A percentile compares a stretch with the other conserved stretches of the same genome.
These are phyloP conservation scores for Carollia perspicillata DNA, from an alignment of 2,113 vertebrate species.

Conservation along the genomic window DNA sequence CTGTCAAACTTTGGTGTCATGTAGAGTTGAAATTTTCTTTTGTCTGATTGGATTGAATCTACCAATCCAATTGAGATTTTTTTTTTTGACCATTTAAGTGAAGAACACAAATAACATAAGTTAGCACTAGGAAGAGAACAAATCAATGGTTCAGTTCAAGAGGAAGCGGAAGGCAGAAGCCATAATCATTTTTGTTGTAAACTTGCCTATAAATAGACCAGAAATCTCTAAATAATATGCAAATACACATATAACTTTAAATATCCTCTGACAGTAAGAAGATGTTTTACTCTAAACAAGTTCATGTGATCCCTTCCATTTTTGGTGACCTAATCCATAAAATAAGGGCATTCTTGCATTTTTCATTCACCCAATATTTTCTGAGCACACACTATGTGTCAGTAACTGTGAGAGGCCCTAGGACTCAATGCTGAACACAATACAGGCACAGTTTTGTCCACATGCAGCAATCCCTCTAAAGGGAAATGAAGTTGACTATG, in stretches of 20 bases:
- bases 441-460: background rate
- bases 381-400: background rate
- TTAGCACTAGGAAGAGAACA: constrained; percentile 18
- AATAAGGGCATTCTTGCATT: background rate
- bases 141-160: background rate
- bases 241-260: background rate
- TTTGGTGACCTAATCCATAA: background rate
- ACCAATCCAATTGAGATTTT: background rate
- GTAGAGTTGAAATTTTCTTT: background rate
- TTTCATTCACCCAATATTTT: background rate
- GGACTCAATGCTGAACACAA: background rate
- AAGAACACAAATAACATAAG: background rate
- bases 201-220: background rate
- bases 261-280: background rate
- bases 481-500: background rate
- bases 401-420: background rate
- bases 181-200: background rate
- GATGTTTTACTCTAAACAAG: background rate
- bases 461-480: background rate
- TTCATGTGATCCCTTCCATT: background rate
- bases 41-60: background rate
- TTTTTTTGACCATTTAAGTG: background rate
- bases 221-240: background rate
- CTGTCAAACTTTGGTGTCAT: background rate
- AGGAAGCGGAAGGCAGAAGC: background rate